Evolutionary conservation across 2,888 invertebrate genomes (phyloP).

Genomic region (Clusia tigrina): DNA sequence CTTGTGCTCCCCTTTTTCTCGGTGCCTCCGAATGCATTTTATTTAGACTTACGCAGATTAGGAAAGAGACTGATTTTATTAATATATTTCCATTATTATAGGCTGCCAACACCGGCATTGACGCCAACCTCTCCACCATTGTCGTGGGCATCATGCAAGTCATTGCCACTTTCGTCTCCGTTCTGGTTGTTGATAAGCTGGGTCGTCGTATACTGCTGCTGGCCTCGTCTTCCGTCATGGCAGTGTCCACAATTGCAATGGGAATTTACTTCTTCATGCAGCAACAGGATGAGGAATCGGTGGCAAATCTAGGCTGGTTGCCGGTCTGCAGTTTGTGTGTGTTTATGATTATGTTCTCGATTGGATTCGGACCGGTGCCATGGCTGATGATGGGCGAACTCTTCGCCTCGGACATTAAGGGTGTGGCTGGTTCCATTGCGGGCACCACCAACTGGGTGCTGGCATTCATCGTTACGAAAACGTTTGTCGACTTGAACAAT

Average conservation of each 20-base stretch:
- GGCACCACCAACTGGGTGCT: conserved; percentile 84
- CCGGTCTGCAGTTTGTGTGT: conserved; percentile 77
- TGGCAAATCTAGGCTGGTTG: conserved; percentile 73
- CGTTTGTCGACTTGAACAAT: conserved; percentile 69
- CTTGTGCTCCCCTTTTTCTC: no score
- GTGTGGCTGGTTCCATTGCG: conserved; percentile 78
- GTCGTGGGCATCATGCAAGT: conserved; percentile 87
- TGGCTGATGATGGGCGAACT: conserved; percentile 80
- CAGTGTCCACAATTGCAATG: conserved; percentile 73
- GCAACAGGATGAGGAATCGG: conserved; percentile 52
- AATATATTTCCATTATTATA: conserved; percentile 27
- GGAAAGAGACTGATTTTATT: no score
- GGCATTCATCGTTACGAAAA: conserved; percentile 81
- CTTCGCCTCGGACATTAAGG: conserved; percentile 81
- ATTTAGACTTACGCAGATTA: no score
- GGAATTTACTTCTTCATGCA: conserved; percentile 74
- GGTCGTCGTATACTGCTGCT: conserved; percentile 82
- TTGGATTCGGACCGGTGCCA: conserved; percentile 88
- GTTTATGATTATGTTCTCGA: conserved; percentile 81
- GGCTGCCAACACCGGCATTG: conserved; percentile 64
- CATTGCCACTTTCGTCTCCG: conserved; percentile 72
- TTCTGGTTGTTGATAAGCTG: conserved; percentile 79
- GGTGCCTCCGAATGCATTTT: no score
- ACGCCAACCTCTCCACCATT: conserved; percentile 73
- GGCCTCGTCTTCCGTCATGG: conserved; percentile 75